Percentiles rank a stretch among this genome's conserved stretches.
phyloP scores from a whole-genome alignment of 1,140 invertebrate species.

The Coptotermes formosanus region DNA sequence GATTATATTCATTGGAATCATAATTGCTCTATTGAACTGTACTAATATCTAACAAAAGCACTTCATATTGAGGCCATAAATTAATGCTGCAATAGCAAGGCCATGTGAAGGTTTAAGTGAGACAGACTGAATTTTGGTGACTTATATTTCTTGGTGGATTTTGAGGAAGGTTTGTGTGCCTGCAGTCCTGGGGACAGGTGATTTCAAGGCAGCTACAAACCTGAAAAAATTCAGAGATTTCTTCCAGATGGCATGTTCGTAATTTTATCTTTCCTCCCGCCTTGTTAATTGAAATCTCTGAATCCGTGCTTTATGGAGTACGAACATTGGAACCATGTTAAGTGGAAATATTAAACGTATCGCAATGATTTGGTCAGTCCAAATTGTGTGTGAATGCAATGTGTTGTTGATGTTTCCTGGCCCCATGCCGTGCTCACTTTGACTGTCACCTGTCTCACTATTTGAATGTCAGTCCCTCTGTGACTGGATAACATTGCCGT shows the following conservation, averaged over 20 bases:
- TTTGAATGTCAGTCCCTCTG: background rate
- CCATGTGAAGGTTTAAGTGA: too few relatives aligned
- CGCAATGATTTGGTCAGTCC: too few relatives aligned
- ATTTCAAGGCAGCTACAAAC: background rate
- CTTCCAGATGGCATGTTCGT: background rate
- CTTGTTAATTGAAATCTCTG: background rate
- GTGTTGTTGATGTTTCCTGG: background rate
- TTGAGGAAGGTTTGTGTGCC: background rate
- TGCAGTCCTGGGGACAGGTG: background rate
- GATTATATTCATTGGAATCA: too few relatives aligned
- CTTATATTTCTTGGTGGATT: background rate
- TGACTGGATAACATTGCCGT: background rate
- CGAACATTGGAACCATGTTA: background rate
- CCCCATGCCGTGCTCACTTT: background rate
- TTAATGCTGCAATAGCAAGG: too few relatives aligned
- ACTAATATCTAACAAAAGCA: too few relatives aligned
- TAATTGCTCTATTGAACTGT: too few relatives aligned
- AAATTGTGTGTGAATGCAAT: background rate
- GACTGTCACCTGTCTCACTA: constrained; percentile 14
- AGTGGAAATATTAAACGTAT: too few relatives aligned
- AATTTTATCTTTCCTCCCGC: background rate
- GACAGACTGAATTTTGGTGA: background rate
- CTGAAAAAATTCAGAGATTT: background rate
- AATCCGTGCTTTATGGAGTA: background rate
- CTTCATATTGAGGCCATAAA: too few relatives aligned